phyloP scores from a whole-genome alignment of 2,888 invertebrate genomes.

The Harpalus rufipes region DNA sequence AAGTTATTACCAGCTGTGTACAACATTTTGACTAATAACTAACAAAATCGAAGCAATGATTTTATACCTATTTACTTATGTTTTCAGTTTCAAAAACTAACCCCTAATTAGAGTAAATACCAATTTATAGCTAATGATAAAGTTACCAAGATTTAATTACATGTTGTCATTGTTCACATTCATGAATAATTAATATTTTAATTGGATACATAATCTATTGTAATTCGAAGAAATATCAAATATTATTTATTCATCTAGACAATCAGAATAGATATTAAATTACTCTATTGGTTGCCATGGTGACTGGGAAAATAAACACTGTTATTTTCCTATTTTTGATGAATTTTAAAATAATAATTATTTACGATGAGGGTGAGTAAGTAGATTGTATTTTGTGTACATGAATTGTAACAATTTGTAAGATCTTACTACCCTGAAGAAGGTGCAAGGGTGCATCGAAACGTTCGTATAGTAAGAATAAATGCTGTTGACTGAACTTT shows the following conservation, averaged over 20 bases:
- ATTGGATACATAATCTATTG: neutral
- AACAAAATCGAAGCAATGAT: neutral
- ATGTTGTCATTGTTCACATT: neutral
- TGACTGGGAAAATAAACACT: neutral
- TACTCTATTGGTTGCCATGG: neutral
- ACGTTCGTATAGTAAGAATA: too few relatives aligned
- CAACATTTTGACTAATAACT: slow-evolving; percentile 5
- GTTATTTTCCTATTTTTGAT: neutral
- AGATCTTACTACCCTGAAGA: too few relatives aligned
- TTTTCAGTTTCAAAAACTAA: neutral
- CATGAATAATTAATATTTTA: neutral
- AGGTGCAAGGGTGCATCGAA: too few relatives aligned
- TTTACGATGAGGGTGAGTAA: too few relatives aligned
- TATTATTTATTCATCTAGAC: neutral
- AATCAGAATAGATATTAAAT: neutral
- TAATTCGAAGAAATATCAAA: neutral
- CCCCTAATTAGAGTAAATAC: neutral
- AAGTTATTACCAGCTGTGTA: neutral
- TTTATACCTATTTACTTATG: neutral
- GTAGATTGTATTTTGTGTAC: neutral
- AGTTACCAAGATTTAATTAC: slow-evolving; percentile 2
- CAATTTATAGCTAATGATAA: neutral
- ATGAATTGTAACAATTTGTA: too few relatives aligned
- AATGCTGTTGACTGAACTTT: too few relatives aligned
- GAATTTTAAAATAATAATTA: neutral